Conservation (phyloP, 2,888 invertebrate species). For the Dendrolimus pini region DNA sequence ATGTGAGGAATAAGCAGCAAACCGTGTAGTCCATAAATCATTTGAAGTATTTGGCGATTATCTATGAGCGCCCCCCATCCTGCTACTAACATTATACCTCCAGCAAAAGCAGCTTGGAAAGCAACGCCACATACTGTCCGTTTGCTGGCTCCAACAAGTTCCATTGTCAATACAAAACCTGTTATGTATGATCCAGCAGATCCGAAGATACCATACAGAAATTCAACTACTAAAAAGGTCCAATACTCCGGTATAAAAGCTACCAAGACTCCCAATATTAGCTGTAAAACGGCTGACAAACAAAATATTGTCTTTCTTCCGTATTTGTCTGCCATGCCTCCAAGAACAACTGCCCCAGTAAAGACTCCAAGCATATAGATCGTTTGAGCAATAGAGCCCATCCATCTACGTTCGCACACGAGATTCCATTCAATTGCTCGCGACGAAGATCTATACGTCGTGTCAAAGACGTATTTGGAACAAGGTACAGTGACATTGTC, state of each 20-base stretch:
- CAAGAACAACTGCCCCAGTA: constrained; percentile 87
- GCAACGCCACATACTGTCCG: constrained; percentile 88
- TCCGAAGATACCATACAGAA: constrained; percentile 87
- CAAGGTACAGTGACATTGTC: constrained; percentile 51
- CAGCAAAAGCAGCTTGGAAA: constrained; percentile 87
- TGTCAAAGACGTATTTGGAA: constrained; percentile 82
- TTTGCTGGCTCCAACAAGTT: constrained; percentile 87
- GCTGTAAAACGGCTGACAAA: constrained; percentile 85
- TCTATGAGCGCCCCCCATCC: constrained; percentile 88
- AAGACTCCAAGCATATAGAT: constrained; percentile 91
- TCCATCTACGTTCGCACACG: constrained; percentile 87
- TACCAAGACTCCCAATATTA: constrained; percentile 82
- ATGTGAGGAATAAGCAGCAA: constrained; percentile 85
- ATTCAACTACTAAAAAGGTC: constrained; percentile 81
- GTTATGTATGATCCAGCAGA: constrained; percentile 87
- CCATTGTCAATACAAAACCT: constrained; percentile 86
- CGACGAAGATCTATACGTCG: constrained; percentile 83
- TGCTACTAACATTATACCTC: constrained; percentile 88
- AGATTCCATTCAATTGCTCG: constrained; percentile 89
- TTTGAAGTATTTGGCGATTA: constrained; percentile 84
- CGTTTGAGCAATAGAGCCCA: constrained; percentile 87
- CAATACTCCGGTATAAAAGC: constrained; percentile 88
- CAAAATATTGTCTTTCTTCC: constrained; percentile 90
- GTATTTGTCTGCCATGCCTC: constrained; percentile 88
- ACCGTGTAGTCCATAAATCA: constrained; percentile 86